phyloP scores from a whole-genome alignment of 2,797 vertebrate species.

The Adelosebastes latens region DNA sequence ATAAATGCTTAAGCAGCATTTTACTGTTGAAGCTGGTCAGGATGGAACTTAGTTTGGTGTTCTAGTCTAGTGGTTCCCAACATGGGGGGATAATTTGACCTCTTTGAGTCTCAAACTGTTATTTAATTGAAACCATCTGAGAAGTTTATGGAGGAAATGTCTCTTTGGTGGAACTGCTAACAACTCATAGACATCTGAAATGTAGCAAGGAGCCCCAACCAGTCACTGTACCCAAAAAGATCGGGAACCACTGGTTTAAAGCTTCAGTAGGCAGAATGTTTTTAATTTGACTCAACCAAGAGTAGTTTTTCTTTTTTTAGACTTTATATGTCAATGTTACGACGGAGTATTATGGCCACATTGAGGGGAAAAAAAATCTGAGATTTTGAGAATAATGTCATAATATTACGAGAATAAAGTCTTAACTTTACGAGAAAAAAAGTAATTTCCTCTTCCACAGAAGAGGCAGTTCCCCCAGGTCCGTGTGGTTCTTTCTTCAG shows the following conservation, averaged over 20 bases:
- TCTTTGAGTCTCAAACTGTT: background rate
- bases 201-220: background rate
- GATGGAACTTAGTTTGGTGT: background rate
- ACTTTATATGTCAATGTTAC: no score
- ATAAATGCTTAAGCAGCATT: background rate
- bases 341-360: accelerated
- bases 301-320: no score
- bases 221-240: background rate
- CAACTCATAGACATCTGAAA: background rate
- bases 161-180: background rate
- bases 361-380: accelerated
- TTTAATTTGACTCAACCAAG: background rate
- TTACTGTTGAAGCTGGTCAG: background rate
- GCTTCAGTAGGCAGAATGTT: background rate
- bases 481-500: no score
- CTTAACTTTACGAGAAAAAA: no score
- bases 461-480: no score
- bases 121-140: background rate
- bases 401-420: no score
- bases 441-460: no score
- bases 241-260: background rate
- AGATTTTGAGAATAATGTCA: no score
- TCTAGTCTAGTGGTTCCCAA: background rate
- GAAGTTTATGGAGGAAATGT: background rate
- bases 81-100: background rate